Evolutionary conservation across 2,797 vertebrate species (phyloP), one percentile per base, ranked within the genome.

Genomic region (Hyperoplus lanceolatus): DNA sequence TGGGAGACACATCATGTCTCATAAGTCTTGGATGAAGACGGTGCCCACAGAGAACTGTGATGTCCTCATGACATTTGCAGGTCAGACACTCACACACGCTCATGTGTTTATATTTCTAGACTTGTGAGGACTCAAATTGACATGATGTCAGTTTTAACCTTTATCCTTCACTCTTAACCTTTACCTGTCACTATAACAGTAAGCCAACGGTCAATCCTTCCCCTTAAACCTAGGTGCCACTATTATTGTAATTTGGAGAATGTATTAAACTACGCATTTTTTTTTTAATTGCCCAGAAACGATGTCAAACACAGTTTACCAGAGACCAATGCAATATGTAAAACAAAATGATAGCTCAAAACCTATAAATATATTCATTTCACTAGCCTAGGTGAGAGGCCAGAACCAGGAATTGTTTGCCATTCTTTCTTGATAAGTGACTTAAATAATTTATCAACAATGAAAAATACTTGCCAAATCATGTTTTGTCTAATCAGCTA

Each of bases 21-120:
- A 98, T 93, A 99, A 99, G 89, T 98, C 98, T 36, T 99, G 98
- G 98, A 99, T 99, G 98, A 99, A 98, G 91, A 98, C 97, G 0
- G 98, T 99, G 90, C 98, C 98, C 90, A 99, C 98, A 0, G 98
- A 99, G 93, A 97, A 99, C 94, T 99, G 98, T 81, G 98, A 99
- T 1, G 96, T 99, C 79, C 96, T 99, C 81, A 98, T 99, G 97
- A 99, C 97, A 56, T 98, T 99, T 92, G 94, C 97, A 92, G 98
- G 98, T 99, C 87, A 91, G 69, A 11, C 58, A 87, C 43, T 60
- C 73, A 68, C 43, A 72, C 67, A 72, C 54, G 15, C 77, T 51
- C 64, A 53, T 5, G 49, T 15, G 41, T 58, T 43, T 75, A n/a
- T 62, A 50, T 54, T 48, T 62, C 1, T 78, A 13, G 73, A 14